Evolutionary conservation across 1,140 invertebrate genomes (phyloP), one percentile per base, ranked within the genome.

Genomic region (Bombus confusus): DNA sequence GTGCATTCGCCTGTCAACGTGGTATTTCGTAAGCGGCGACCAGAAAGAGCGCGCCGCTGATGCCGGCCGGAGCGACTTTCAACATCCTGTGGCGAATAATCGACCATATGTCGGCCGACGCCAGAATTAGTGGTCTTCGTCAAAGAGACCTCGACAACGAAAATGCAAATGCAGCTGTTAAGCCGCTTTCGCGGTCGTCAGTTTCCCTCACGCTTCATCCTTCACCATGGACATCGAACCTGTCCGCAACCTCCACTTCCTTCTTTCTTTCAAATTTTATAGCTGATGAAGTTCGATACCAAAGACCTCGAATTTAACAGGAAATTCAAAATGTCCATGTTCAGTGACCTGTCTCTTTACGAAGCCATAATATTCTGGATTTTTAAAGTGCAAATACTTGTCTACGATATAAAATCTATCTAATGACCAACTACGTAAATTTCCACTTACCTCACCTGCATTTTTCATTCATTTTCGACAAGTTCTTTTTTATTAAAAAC

Each of bases 1-100:
- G 85, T 78, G 75, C 75, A 72, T 88, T 77, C 87, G 79, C 80
- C 87, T 88, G 88, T 74, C 79, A 88, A 89, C 87, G 75, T 86
- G 59, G 84, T 86, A 74, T 89, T 89, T 89, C 71, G 83, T 88
- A 86, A 88, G 64, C 73, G 73, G 59, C 57, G 79, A 77, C 34
- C 83, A 88, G 88, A 88, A 80, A 81, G 87, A 86, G 77, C 71
- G 83, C 79, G 78, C 83, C 80, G 78, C 83, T 66, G 82, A 88
- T 88, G 82, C 74, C 86, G 72, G 80, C n/a, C 86, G 80, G 71
- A 85, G 75, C 77, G 84, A 85, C 87, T 89, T 89, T 89, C 87
- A 83, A 89, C 88, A 89, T 89, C 88, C 88, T 89, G 88, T 86
- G 79, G 83, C 88, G 57, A 88, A 88, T 85, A 86, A 89, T 89